Evolutionary conservation across 1,140 invertebrate genomes (phyloP).

Genomic region (Pygmarrhopalites habei): DNA sequence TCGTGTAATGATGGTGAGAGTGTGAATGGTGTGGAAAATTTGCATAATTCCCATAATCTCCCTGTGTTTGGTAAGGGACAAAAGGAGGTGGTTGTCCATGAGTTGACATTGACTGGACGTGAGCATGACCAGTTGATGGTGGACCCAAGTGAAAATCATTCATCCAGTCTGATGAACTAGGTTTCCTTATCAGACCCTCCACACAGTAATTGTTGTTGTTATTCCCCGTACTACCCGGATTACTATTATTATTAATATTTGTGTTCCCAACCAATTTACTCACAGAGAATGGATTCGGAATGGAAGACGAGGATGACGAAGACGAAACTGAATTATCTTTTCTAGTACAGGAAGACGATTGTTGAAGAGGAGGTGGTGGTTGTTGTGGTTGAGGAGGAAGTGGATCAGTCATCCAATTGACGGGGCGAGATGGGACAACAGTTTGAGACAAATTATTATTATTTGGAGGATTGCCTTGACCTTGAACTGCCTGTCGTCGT

Average conservation of each 20-base stretch:
- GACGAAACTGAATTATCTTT: too few species aligned
- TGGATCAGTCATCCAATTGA: too few species aligned
- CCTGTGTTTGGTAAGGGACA: constrained; percentile 14
- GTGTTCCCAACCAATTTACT: constrained; percentile 32
- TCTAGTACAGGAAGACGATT: too few species aligned
- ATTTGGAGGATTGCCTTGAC: too few species aligned
- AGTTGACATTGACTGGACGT: not conserved
- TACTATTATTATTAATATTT: not conserved
- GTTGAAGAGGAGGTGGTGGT: too few species aligned
- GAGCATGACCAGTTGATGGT: not conserved
- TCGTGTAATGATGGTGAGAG: not conserved
- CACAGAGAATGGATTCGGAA: constrained; percentile 33
- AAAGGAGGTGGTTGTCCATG: too few species aligned
- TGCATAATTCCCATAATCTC: constrained; percentile 2
- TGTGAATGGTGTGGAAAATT: not conserved
- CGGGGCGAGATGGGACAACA: too few species aligned
- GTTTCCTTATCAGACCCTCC: constrained; percentile 30
- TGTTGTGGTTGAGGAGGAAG: too few species aligned
- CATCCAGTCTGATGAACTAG: not conserved
- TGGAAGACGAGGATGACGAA: too few species aligned
- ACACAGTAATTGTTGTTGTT: too few species aligned
- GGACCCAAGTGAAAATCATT: constrained; percentile 23
- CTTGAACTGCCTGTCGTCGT: too few species aligned
- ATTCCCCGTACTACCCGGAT: constrained; percentile 16
- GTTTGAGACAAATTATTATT: too few species aligned